Conservation (phyloP, 2,797 vertebrate species). For the Ambastaia sidthimunki region DNA sequence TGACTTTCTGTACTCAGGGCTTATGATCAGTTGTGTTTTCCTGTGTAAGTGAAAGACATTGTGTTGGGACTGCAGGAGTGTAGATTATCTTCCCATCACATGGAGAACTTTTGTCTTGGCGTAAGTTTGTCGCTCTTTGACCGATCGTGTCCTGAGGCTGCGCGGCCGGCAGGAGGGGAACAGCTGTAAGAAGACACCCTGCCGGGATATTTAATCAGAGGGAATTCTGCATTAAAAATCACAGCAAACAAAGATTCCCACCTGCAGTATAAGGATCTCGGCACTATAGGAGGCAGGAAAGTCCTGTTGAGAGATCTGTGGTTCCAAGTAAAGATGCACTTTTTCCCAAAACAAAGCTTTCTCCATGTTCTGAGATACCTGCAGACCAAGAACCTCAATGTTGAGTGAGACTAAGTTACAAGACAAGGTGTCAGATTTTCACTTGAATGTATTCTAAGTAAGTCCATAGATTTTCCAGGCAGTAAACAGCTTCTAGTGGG, state of each 20-base stretch:
- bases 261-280: constrained; percentile 59
- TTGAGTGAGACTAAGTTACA: constrained; percentile 7
- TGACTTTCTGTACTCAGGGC: background rate
- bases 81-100: constrained; percentile 67
- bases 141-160: constrained; percentile 68
- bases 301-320: constrained; percentile 46
- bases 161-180: constrained; percentile 60
- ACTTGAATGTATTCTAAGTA: constrained; percentile 45
- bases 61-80: constrained; percentile 24
- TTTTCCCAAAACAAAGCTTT: constrained; percentile 35
- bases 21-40: constrained; percentile 28
- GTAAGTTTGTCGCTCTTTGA: constrained; percentile 72
- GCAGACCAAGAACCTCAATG: constrained; percentile 27
- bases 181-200: constrained; percentile 71
- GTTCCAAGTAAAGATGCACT: constrained; percentile 38
- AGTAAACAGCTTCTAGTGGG: constrained; percentile 66
- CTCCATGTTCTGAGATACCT: constrained; percentile 4
- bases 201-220: constrained; percentile 75
- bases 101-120: constrained; percentile 77
- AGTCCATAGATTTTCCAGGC: constrained; percentile 77
- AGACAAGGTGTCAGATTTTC: background rate
- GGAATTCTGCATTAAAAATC: constrained; percentile 77
- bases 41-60: constrained; percentile 26
- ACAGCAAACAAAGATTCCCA: constrained; percentile 70
- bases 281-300: constrained; percentile 50